These are phyloP conservation scores for Lomographa bimaculata DNA, from an alignment of 2,888 invertebrate genomes.

Conservation along the genomic window DNA sequence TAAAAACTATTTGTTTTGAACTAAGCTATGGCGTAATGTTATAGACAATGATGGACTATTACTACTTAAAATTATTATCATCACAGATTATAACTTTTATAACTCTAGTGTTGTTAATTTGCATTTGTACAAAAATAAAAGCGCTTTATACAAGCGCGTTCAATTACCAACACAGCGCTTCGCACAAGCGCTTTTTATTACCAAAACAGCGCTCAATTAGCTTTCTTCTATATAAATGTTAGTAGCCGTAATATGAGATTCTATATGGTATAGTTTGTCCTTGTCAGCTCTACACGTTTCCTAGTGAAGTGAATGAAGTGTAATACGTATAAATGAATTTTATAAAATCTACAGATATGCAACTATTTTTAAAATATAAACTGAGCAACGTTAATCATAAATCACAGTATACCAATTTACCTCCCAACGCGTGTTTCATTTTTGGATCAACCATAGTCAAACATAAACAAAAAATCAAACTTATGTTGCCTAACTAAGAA, in stretches of 20 bases:
- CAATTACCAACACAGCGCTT: neutral
- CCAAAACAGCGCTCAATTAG: neutral
- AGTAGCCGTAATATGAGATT: slow-evolving; percentile 17
- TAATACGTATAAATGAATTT: slow-evolving; percentile 22
- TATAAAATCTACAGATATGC: slow-evolving; percentile 40
- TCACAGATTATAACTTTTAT: slow-evolving; percentile 66
- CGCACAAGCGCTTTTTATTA: slow-evolving; percentile 5
- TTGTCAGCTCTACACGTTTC: too few relatives aligned
- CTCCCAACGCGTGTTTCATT: slow-evolving; percentile 10
- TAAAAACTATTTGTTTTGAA: slow-evolving; percentile 41
- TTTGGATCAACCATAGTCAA: slow-evolving; percentile 27
- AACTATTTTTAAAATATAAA: slow-evolving; percentile 63
- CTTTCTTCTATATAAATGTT: neutral
- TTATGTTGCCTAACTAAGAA: slow-evolving; percentile 38
- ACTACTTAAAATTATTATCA: slow-evolving; percentile 70
- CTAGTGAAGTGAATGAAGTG: slow-evolving; percentile 7
- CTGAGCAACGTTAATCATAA: slow-evolving; percentile 64
- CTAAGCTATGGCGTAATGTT: slow-evolving; percentile 52
- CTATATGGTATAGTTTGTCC: too few relatives aligned
- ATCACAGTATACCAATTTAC: slow-evolving; percentile 18
- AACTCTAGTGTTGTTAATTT: slow-evolving; percentile 29
- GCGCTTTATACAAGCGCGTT: slow-evolving; percentile 2
- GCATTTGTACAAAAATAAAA: slow-evolving; percentile 22
- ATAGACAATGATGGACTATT: slow-evolving; percentile 44
- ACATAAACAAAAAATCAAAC: slow-evolving; percentile 38